Percentiles rank a stretch among this genome's conserved stretches.
Evolutionary conservation across 2,113 vertebrate species (phyloP).

Genomic region (mouse (Mus musculus)): GRCm39 chr5:82308001-82308500

Average conservation of each 20-base stretch:
- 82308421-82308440: background rate
- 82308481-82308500: no score
- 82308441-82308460: no score
- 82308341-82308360: background rate
- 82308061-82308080: background rate
- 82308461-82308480: no score
- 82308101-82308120: background rate
- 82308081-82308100: background rate
- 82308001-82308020: no score
- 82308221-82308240: no score
- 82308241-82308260: no score
- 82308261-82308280: no score
- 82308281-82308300: background rate
- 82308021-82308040: no score
- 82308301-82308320: background rate
- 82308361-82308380: background rate
- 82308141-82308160: no score
- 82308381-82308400: background rate
- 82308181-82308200: no score
- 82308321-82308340: background rate
- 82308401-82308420: background rate
- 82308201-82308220: no score
- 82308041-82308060: background rate
- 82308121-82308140: background rate
- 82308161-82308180: no score